Percentiles rank a stretch among this genome's conserved stretches.
Evolutionary conservation across 2,113 vertebrate species (phyloP).

Genomic region (Ahaetulla prasina): DNA sequence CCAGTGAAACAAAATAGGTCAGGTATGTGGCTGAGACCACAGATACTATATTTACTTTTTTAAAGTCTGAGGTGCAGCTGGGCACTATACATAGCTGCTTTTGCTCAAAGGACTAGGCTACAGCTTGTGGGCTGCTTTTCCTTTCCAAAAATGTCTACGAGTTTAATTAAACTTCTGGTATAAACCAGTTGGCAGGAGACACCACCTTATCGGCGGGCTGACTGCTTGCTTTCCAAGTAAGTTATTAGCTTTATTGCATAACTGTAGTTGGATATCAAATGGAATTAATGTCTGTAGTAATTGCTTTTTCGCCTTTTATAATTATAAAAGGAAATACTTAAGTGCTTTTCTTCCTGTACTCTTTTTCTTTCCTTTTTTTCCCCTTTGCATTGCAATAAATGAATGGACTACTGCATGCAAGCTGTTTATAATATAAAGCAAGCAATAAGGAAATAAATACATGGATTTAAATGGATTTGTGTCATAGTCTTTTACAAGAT

Average conservation of each 20-base stretch:
- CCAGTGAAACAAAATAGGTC: slow-evolving; percentile 38
- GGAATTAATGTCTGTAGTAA: not conserved
- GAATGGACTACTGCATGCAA: not conserved
- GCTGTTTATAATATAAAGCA: not conserved
- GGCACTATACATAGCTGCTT: slow-evolving; percentile 59
- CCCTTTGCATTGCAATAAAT: not conserved
- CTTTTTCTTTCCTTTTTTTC: too few relatives aligned
- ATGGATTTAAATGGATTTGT: not conserved
- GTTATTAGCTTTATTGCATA: slow-evolving; percentile 34
- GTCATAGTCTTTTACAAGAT: not conserved
- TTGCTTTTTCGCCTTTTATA: not conserved
- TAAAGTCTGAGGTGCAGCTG: slow-evolving; percentile 39
- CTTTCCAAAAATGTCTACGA: slow-evolving; percentile 45
- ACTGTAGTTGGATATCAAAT: slow-evolving; percentile 1
- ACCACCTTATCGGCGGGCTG: slow-evolving; percentile 19
- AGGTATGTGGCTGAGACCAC: slow-evolving; percentile 52
- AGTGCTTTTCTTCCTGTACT: not conserved
- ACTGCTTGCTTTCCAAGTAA: slow-evolving; percentile 57
- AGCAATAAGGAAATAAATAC: not conserved
- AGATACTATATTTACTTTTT: slow-evolving; percentile 69
- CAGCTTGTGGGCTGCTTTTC: slow-evolving; percentile 39
- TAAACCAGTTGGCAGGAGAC: slow-evolving; percentile 1
- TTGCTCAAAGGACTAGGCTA: slow-evolving; percentile 41
- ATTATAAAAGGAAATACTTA: not conserved
- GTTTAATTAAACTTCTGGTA: slow-evolving; percentile 38